Evolutionary conservation across 2,113 vertebrate species (phyloP).

Genomic region (Chionodraco myersi): DNA sequence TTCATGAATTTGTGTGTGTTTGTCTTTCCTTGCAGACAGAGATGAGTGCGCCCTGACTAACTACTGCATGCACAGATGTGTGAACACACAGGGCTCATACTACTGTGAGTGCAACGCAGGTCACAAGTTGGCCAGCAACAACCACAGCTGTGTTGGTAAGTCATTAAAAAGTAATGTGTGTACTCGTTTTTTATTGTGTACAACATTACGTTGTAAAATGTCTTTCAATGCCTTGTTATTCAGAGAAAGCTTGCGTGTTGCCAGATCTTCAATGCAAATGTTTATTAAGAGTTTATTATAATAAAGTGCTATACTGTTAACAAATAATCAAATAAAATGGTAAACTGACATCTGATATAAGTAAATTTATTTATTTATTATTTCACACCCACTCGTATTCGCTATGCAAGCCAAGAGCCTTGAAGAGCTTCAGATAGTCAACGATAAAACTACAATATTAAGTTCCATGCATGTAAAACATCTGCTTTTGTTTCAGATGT

Average conservation of each 20-base stretch:
- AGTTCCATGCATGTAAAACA: constrained; percentile 9
- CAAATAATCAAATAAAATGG: too few species aligned
- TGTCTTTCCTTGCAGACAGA: constrained; percentile 83
- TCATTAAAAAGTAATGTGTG: constrained; percentile 27
- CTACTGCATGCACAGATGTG: constrained; percentile 94
- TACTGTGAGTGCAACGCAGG: constrained; percentile 94
- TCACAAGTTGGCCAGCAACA: constrained; percentile 93
- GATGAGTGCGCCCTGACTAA: constrained; percentile 91
- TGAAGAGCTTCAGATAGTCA: too few species aligned
- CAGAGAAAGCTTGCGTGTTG: not conserved
- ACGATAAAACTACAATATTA: not conserved
- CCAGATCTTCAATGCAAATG: not conserved
- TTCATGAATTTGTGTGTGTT: constrained; percentile 30
- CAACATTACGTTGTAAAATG: not conserved
- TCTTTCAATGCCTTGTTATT: not conserved
- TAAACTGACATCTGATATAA: too few species aligned
- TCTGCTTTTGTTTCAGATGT: constrained; percentile 87
- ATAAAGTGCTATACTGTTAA: too few species aligned
- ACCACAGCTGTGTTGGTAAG: constrained; percentile 97
- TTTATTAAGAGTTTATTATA: too few species aligned
- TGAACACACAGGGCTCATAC: constrained; percentile 94
- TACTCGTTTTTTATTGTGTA: not conserved
- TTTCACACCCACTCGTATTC: too few species aligned
- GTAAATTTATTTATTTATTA: too few species aligned
- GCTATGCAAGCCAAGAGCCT: too few species aligned